Evolutionary conservation across 1,140 invertebrate species (phyloP).

Genomic region (Drosophila orosa): DNA sequence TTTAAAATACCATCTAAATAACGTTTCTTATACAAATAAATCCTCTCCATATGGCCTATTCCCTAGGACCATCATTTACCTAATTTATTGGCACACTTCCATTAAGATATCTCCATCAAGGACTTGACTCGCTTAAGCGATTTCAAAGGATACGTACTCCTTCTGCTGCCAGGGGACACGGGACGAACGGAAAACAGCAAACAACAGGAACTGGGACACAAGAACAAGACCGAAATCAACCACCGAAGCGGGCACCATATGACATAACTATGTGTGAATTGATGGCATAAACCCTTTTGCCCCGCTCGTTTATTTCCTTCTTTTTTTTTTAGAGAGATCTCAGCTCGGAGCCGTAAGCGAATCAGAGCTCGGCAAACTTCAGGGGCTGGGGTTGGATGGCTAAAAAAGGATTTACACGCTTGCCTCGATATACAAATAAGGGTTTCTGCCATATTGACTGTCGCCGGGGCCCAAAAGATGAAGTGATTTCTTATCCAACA

Average conservation of each 20-base stretch:
- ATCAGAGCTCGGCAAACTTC: constrained; percentile 52
- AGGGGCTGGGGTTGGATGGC: constrained; percentile 31
- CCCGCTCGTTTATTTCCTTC: constrained; percentile 14
- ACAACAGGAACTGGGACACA: constrained; percentile 22
- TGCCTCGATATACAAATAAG: constrained; percentile 81
- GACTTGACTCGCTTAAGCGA: constrained; percentile 40
- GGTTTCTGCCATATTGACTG: constrained; percentile 70
- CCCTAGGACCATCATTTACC: constrained; percentile 23
- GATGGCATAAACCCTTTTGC: constrained; percentile 76
- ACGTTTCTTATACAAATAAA: neutral
- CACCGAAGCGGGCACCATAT: constrained; percentile 53
- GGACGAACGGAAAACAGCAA: constrained; percentile 14
- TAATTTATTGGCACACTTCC: constrained; percentile 39
- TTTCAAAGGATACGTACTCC: constrained; percentile 52
- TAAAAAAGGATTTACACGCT: constrained; percentile 78
- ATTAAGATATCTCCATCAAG: constrained; percentile 46
- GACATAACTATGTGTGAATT: constrained; percentile 82
- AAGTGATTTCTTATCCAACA: constrained; percentile 80
- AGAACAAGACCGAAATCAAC: constrained; percentile 40
- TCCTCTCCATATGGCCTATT: constrained; percentile 3
- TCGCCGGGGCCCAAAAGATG: constrained; percentile 66
- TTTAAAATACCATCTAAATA: too few species aligned
- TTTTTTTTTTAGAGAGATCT: constrained; percentile 20
- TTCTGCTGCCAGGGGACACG: constrained; percentile 14
- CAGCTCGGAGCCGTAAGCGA: constrained; percentile 51